phyloP scores from a whole-genome alignment of 2,113 vertebrate species.

The Orycteropus afer region DNA sequence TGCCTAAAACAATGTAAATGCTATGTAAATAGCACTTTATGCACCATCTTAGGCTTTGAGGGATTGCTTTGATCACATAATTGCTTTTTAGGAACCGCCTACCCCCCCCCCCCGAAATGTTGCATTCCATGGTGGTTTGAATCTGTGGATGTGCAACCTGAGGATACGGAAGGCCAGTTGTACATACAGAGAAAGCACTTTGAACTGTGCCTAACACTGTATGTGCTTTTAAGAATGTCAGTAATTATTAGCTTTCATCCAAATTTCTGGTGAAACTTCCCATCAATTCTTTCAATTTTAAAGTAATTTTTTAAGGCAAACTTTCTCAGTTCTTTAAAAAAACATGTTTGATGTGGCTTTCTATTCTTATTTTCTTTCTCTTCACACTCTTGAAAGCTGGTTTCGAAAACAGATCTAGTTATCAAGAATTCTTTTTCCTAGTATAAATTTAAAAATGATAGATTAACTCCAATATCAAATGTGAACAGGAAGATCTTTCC shows the following conservation, averaged over 20 bases:
- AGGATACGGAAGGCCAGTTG: too few species aligned
- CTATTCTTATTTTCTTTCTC: slow-evolving; percentile 21
- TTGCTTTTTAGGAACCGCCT: too few species aligned
- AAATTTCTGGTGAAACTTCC: slow-evolving; percentile 34
- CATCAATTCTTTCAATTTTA: slow-evolving; percentile 4
- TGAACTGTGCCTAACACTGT: neutral
- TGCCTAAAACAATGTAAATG: neutral
- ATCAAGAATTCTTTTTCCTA: neutral
- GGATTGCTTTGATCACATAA: neutral
- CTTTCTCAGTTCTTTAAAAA: slow-evolving; percentile 39
- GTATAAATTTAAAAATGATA: slow-evolving; percentile 34
- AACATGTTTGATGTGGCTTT: neutral
- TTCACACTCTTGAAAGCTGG: neutral
- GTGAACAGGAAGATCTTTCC: slow-evolving; percentile 18
- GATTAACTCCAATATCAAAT: neutral
- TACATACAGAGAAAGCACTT: neutral
- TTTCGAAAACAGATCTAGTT: neutral
- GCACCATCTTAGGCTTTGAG: neutral
- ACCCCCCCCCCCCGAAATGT: too few species aligned
- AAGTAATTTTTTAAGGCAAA: neutral
- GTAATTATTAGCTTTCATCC: neutral
- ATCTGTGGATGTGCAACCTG: too few species aligned
- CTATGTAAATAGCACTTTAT: neutral
- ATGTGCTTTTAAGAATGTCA: neutral
- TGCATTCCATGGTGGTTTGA: too few species aligned